Conservation (phyloP, 2,797 vertebrate genomes). For the Novumbra hubbsi region DNA sequence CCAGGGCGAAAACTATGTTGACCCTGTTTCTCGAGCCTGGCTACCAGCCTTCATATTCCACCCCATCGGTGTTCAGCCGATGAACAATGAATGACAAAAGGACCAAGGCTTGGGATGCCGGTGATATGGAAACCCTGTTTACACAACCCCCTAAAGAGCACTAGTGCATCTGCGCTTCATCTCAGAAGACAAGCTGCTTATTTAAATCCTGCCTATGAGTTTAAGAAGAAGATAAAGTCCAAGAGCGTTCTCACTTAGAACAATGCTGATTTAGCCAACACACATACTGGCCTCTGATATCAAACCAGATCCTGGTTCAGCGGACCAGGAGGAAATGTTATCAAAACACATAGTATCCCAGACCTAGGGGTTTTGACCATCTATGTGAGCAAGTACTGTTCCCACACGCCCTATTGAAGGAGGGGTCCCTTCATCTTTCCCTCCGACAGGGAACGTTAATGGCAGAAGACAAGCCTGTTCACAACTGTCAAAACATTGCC, state of each 20-base stretch:
- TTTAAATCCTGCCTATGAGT: constrained; percentile 16
- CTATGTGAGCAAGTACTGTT: constrained; percentile 2
- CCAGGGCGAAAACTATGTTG: background rate
- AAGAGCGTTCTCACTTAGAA: background rate
- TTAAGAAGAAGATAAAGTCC: constrained; percentile 11
- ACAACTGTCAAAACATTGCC: background rate
- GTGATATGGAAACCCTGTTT: background rate
- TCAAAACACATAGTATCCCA: background rate
- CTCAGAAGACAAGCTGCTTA: constrained; percentile 23
- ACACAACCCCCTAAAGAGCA: background rate
- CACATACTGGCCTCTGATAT: background rate
- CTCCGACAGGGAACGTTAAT: constrained; percentile 16
- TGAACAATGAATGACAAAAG: background rate
- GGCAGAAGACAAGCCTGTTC: background rate
- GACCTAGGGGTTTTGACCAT: background rate
- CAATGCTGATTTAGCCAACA: background rate
- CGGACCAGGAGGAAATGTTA: background rate
- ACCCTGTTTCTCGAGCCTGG: background rate
- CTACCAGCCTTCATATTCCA: background rate
- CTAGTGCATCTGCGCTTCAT: constrained; percentile 9
- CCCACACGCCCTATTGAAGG: constrained; percentile 22
- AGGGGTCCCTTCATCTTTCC: constrained; percentile 17
- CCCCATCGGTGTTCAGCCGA: background rate
- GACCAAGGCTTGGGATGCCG: background rate
- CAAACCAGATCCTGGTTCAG: background rate